phyloP scores from a whole-genome alignment of 2,888 invertebrate genomes.

The Periphyllus acericola region DNA sequence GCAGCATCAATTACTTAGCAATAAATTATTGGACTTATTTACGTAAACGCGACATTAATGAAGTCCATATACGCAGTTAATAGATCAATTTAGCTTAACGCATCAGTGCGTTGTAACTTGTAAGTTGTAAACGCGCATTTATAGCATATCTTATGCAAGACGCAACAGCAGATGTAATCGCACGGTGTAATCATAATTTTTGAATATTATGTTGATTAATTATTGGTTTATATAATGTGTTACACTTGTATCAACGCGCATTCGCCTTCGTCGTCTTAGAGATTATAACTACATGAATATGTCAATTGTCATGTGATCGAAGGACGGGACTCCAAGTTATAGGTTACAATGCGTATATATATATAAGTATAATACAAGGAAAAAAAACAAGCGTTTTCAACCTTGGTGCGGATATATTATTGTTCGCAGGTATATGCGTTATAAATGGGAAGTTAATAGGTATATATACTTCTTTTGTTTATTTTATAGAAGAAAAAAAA shows the following conservation, averaged over 20 bases:
- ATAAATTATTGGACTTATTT: not conserved
- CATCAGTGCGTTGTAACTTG: too few relatives aligned
- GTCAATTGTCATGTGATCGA: conserved; percentile 2
- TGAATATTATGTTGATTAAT: too few relatives aligned
- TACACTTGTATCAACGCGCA: not conserved
- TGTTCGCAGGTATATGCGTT: conserved; percentile 16
- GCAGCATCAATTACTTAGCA: not conserved
- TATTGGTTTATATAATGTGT: not conserved
- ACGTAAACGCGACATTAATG: not conserved
- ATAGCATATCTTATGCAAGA: not conserved
- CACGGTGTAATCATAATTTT: too few relatives aligned
- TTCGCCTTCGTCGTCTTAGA: not conserved
- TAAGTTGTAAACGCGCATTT: not conserved
- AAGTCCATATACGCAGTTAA: not conserved
- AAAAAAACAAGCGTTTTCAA: conserved; percentile 31
- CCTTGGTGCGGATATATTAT: conserved; percentile 32
- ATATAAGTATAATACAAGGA: conserved; percentile 42
- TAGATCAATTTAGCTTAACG: not conserved
- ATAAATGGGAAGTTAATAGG: conserved; percentile 23
- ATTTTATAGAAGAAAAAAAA: not conserved
- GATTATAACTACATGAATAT: not conserved
- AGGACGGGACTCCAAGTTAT: conserved; percentile 20
- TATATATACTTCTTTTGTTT: not conserved
- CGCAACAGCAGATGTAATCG: not conserved
- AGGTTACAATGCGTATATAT: not conserved